Percentiles rank a stretch among this genome's conserved stretches.
These are phyloP conservation scores for Echinops telfairi DNA, from an alignment of 2,113 vertebrate species.

Conservation along the genomic window DNA sequence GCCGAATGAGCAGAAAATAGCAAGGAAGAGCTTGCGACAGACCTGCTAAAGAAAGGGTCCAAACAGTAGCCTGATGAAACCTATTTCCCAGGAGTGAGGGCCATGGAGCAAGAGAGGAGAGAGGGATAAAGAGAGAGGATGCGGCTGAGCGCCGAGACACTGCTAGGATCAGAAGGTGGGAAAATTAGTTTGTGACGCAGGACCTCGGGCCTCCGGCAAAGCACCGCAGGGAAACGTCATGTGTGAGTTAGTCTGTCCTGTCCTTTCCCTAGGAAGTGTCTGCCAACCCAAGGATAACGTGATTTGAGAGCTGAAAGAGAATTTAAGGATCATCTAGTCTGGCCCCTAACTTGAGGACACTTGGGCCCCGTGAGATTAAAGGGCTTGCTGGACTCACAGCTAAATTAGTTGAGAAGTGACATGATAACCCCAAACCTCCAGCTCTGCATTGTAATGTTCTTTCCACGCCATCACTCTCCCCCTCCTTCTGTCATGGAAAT, in stretches of 20 bases:
- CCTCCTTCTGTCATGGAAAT: not conserved
- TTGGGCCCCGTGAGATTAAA: conserved; percentile 66
- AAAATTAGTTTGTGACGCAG: conserved; percentile 61
- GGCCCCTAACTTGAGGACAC: conserved; percentile 63
- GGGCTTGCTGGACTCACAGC: not conserved
- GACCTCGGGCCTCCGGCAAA: conserved; percentile 26
- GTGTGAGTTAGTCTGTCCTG: conserved; percentile 54
- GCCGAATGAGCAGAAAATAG: conserved; percentile 44
- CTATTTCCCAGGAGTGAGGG: conserved; percentile 26
- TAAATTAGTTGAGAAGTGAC: conserved; percentile 56
- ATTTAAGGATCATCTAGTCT: conserved; percentile 68
- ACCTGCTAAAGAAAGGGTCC: not conserved
- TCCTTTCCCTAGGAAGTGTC: conserved; percentile 36
- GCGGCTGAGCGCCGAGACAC: not conserved
- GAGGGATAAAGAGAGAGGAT: not conserved
- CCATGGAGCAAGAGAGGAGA: conserved; percentile 8
- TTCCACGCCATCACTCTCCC: not conserved
- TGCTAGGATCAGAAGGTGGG: not conserved
- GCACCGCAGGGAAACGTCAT: conserved; percentile 53
- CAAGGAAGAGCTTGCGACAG: conserved; percentile 24
- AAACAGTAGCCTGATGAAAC: conserved; percentile 19
- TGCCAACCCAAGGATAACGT: conserved; percentile 69
- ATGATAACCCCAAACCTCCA: conserved; percentile 55
- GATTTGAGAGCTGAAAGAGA: conserved; percentile 70
- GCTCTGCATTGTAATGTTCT: conserved; percentile 3